Base-by-base conservation (phyloP, 1,140 invertebrate genomes). In the Achroia grisella region DNA sequence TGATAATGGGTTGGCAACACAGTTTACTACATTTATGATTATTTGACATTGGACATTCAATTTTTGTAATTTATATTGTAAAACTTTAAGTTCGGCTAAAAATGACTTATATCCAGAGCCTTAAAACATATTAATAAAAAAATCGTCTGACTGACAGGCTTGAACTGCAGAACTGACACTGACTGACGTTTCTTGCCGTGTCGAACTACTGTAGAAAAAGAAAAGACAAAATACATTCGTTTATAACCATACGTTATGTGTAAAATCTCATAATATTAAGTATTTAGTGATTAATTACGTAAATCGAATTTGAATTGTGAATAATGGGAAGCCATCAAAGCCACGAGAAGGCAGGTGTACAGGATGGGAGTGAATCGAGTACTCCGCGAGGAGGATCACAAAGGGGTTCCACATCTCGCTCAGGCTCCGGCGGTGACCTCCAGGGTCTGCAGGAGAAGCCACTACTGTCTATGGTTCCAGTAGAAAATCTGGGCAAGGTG, bases 401-500 rank as follows among this genome's bases (percentile, higher is more conserved):
- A 43, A 78, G 84, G 45, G 86, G 86, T 8, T 71, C 39, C 8
- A 28, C 36, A 9, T 80, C 87, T 9, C 81, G 89, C 47, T 89
- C 89, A 23, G 84, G 88, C 8, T 91, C 90, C 4, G 89, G 87
- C 11, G 87, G 85, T 4, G 90, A 91, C 58, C 81, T 90, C 29
- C 87, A 88, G 39, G 88, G 58, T 23, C 52, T 56, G 9, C 54
- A 63, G 34, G 72, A 79, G 39, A 82, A 71, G 44, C 49, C 49
- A 11, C 88, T 87, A 62, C 77, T 81, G 33, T 90, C 90, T 32
- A 87, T 93, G 55, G 85, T 92, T 47, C 91, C 92, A 1, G 86
- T 93, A 27, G 91, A 93, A 62, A 91, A 89, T 68, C 79, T 93
- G 40, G 88, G 90, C 11, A 92, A 93, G 87, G 90, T 91, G 80